phyloP scores from a whole-genome alignment of 2,797 vertebrate species.

The Artibeus lituratus region DNA sequence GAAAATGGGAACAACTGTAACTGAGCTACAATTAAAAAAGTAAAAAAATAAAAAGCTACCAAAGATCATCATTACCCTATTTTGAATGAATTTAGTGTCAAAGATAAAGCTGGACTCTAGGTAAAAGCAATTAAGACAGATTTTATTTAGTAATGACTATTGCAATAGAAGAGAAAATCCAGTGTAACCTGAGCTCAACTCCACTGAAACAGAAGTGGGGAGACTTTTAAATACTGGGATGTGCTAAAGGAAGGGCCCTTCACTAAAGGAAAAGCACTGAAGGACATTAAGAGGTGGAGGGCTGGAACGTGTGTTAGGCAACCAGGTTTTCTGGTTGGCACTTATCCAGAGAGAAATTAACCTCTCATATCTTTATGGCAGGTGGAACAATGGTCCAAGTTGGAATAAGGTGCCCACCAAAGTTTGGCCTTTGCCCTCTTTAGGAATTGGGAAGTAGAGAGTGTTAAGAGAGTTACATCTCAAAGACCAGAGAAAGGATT shows the following conservation, averaged over 20 bases:
- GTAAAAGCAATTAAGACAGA: neutral
- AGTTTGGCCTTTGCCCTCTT: neutral
- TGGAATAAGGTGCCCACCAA: neutral
- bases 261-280: neutral
- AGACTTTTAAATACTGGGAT: neutral
- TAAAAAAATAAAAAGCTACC: neutral
- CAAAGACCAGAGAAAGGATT: neutral
- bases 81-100: neutral
- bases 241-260: neutral
- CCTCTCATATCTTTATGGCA: neutral
- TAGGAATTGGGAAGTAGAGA: neutral
- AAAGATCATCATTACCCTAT: neutral
- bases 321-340: neutral
- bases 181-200: neutral
- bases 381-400: accelerated
- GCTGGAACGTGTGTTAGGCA: neutral
- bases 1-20: no score
- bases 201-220: neutral
- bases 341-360: neutral
- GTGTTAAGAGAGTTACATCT: neutral
- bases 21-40: no score
- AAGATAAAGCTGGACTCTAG: neutral
- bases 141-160: neutral
- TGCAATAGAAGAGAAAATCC: neutral
- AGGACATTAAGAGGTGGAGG: neutral